Conservation (phyloP, 2,113 vertebrate species). For the Rhineura floridana region DNA sequence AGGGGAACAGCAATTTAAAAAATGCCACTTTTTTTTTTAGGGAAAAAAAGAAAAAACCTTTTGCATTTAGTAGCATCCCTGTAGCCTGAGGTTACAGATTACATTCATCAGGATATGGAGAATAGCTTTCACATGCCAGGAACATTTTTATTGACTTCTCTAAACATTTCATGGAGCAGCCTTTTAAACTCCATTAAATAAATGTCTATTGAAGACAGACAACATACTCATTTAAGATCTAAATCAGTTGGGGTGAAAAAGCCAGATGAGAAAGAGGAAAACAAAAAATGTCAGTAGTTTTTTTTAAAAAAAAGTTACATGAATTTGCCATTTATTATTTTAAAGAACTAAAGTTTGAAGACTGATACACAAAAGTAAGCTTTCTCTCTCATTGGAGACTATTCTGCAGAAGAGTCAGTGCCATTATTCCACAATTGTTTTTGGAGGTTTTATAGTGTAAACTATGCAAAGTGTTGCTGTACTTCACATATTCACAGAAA, state of each 20-base stretch:
- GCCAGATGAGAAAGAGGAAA: not conserved
- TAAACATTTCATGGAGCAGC: constrained; percentile 69
- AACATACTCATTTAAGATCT: constrained; percentile 58
- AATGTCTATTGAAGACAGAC: constrained; percentile 42
- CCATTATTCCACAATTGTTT: no score
- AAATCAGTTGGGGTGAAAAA: constrained; percentile 55
- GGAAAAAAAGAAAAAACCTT: constrained; percentile 25
- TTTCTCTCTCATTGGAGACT: constrained; percentile 23
- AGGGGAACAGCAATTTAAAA: constrained; percentile 50
- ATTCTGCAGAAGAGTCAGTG: no score
- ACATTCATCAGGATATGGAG: constrained; percentile 65
- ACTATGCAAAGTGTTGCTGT: no score
- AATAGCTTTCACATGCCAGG: constrained; percentile 55
- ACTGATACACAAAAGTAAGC: constrained; percentile 3
- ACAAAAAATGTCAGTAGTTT: constrained; percentile 39
- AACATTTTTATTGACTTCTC: constrained; percentile 65
- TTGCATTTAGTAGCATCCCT: constrained; percentile 44
- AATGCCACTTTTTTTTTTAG: constrained; percentile 36
- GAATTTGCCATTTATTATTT: constrained; percentile 53
- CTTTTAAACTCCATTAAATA: constrained; percentile 65
- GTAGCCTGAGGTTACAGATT: constrained; percentile 63
- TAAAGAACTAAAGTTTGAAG: constrained; percentile 18
- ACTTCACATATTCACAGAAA: no score
- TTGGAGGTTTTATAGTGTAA: no score
- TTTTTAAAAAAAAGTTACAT: constrained; percentile 40